phyloP scores from a whole-genome alignment of 2,888 invertebrate species.

The Pammene aurita region DNA sequence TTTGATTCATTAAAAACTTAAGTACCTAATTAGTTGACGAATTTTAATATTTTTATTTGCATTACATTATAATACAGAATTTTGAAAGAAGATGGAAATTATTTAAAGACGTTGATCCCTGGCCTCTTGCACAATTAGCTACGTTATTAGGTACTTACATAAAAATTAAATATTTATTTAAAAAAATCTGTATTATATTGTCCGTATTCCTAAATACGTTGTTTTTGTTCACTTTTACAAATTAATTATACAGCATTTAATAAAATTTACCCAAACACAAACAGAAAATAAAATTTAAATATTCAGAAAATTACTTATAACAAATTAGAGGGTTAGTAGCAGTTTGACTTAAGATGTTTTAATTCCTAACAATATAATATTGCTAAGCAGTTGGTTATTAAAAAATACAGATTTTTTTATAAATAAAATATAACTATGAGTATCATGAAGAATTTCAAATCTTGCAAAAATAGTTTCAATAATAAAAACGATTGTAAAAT shows the following conservation, averaged over 20 bases:
- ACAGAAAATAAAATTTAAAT: background rate
- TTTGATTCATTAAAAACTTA: background rate
- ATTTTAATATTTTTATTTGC: constrained; percentile 11
- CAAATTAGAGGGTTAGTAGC: background rate
- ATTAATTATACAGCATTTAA: constrained; percentile 5
- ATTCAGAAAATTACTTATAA: background rate
- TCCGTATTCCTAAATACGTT: background rate
- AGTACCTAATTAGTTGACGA: constrained; percentile 2
- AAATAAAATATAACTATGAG: too few species aligned
- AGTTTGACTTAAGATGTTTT: too few species aligned
- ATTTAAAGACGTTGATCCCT: constrained; percentile 11
- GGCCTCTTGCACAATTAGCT: constrained; percentile 9
- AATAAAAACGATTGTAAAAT: too few species aligned
- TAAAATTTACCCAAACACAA: too few species aligned
- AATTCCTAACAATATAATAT: too few species aligned
- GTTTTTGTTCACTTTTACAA: constrained; percentile 11
- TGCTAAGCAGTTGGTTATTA: too few species aligned
- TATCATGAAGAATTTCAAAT: too few species aligned
- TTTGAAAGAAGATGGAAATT: constrained; percentile 13
- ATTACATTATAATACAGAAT: constrained; percentile 2
- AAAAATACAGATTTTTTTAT: too few species aligned
- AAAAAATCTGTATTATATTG: constrained; percentile 2
- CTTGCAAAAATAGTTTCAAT: too few species aligned
- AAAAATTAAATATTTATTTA: background rate
- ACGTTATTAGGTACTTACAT: constrained; percentile 12